Percentiles rank a stretch among this genome's conserved stretches.
Evolutionary conservation across 2,113 vertebrate genomes (phyloP).

Genomic region (Pelusios castaneus): DNA sequence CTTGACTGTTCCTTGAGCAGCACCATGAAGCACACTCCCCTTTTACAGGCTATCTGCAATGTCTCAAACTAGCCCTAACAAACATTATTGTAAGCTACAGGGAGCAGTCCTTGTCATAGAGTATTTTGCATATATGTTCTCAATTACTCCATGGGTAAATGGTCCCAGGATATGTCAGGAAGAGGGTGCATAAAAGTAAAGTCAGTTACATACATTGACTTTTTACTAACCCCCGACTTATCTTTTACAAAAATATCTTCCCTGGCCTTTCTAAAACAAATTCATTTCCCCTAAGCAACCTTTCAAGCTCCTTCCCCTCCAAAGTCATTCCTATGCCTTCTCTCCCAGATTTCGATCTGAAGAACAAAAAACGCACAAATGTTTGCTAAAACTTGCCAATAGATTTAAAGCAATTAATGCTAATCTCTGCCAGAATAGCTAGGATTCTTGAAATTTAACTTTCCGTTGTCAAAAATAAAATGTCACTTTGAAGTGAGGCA

Average conservation of each 20-base stretch:
- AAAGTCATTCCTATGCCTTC: background rate
- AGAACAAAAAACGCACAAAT: background rate
- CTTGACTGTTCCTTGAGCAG: rapidly evolving
- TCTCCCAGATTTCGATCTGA: background rate
- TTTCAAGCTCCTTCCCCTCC: background rate
- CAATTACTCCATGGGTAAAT: background rate
- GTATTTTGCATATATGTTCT: background rate
- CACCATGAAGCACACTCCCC: background rate
- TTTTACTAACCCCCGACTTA: background rate
- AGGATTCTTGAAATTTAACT: background rate
- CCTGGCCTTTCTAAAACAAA: background rate
- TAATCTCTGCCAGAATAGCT: background rate
- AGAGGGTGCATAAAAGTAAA: background rate
- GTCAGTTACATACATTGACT: background rate
- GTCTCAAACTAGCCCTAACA: background rate
- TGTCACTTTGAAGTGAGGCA: background rate
- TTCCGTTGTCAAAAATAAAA: background rate
- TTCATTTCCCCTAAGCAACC: background rate
- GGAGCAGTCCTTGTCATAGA: background rate
- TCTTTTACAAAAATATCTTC: background rate
- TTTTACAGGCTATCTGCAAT: rapidly evolving
- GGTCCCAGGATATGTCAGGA: background rate
- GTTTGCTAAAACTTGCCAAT: background rate
- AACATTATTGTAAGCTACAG: background rate
- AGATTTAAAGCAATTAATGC: background rate